phyloP scores from a whole-genome alignment of 2,888 invertebrate species.

The Hemaris fuciformis region DNA sequence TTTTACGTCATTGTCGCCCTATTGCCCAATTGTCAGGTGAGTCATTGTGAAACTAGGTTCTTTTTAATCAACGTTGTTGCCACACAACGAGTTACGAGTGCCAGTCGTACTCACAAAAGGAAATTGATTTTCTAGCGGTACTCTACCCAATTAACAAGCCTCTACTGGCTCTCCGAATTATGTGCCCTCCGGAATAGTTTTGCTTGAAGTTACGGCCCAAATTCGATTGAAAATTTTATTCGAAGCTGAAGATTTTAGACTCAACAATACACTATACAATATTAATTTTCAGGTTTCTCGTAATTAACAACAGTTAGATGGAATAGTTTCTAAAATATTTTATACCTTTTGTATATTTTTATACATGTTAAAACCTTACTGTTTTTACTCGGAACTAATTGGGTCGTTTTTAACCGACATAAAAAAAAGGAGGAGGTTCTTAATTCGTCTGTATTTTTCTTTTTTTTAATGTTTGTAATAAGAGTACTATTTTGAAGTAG shows the following conservation, averaged over 20 bases:
- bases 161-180: neutral
- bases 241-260: too few species aligned
- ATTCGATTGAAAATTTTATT: neutral
- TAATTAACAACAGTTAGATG: too few species aligned
- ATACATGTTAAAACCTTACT: too few species aligned
- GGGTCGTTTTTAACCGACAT: too few species aligned
- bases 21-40: constrained; percentile 9
- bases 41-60: neutral
- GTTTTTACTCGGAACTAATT: too few species aligned
- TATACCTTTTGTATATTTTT: too few species aligned
- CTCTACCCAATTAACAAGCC: neutral
- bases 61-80: neutral
- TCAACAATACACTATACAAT: neutral
- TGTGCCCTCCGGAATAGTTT: neutral
- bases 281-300: neutral
- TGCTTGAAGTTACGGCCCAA: neutral
- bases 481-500: too few species aligned
- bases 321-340: too few species aligned
- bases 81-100: neutral
- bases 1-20: constrained; percentile 2
- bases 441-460: too few species aligned
- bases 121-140: constrained; percentile 1
- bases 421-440: too few species aligned
- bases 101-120: neutral
- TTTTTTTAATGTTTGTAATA: too few species aligned